Percentiles rank a stretch among this genome's conserved stretches.
Conservation (phyloP, 2,888 invertebrate species). For the Gasteruption jaculator region DNA sequence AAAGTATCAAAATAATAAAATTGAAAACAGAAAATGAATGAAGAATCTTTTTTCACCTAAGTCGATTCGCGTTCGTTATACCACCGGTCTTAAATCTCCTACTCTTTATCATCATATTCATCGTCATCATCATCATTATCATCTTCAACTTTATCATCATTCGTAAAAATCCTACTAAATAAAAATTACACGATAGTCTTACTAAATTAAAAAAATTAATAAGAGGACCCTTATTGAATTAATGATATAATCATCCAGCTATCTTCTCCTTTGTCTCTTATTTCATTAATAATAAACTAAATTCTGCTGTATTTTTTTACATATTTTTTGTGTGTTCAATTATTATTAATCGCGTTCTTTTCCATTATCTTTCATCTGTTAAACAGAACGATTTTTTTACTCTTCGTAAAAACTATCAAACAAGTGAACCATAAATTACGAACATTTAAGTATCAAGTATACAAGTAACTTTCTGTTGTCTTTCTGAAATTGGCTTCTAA, state of each 20-base stretch:
- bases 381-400: too few species aligned
- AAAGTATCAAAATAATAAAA: too few species aligned
- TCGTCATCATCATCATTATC: slow-evolving; percentile 12
- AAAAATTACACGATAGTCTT: too few species aligned
- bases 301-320: slow-evolving; percentile 19
- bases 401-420: too few species aligned
- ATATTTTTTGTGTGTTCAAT: slow-evolving; percentile 19
- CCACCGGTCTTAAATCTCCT: slow-evolving; percentile 16
- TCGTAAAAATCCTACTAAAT: slow-evolving; percentile 4
- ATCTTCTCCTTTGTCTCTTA: not conserved
- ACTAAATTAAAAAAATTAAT: too few species aligned
- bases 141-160: slow-evolving; percentile 9
- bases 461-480: too few species aligned
- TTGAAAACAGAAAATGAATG: not conserved
- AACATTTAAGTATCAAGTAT: too few species aligned
- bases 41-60: not conserved
- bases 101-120: slow-evolving; percentile 11
- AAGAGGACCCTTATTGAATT: too few species aligned
- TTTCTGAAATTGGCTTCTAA: too few species aligned
- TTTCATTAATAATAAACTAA: not conserved
- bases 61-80: not conserved
- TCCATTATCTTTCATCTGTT: too few species aligned
- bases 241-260: slow-evolving; percentile 20
- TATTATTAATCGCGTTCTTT: too few species aligned
- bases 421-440: too few species aligned